Evolutionary conservation across 2,113 vertebrate genomes (phyloP).

Genomic region (Galemys pyrenaicus): DNA sequence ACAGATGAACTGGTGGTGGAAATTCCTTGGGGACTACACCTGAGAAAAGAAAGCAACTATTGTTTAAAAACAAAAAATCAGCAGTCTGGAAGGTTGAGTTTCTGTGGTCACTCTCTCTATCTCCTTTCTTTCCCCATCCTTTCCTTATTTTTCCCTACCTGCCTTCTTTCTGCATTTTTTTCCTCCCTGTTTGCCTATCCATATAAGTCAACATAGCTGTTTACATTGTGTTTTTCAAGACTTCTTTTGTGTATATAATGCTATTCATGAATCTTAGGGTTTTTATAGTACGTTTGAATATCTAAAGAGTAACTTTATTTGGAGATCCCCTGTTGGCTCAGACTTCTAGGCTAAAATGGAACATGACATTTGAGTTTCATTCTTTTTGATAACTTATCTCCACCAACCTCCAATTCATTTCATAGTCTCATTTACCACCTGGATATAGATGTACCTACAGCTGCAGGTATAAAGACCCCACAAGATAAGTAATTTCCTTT

Average conservation of each 20-base stretch:
- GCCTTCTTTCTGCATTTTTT: background rate
- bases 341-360: background rate
- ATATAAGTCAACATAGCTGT: too few relatives aligned
- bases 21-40: too few relatives aligned
- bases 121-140: background rate
- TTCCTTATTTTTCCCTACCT: background rate
- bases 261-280: background rate
- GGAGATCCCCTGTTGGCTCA: background rate
- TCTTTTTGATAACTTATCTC: background rate
- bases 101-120: background rate
- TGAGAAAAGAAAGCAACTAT: too few relatives aligned
- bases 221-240: background rate
- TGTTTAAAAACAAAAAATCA: too few relatives aligned
- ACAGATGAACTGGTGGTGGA: too few relatives aligned
- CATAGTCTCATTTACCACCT: background rate
- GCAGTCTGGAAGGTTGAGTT: too few relatives aligned
- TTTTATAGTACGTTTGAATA: background rate
- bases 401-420: background rate
- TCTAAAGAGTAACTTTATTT: background rate
- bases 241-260: background rate
- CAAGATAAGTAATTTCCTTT: constrained; percentile 28
- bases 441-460: background rate
- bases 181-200: background rate
- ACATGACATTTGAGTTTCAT: background rate
- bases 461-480: background rate